Base-by-base conservation (phyloP, 2,888 invertebrate genomes). In the Adelognathus sp. region DNA sequence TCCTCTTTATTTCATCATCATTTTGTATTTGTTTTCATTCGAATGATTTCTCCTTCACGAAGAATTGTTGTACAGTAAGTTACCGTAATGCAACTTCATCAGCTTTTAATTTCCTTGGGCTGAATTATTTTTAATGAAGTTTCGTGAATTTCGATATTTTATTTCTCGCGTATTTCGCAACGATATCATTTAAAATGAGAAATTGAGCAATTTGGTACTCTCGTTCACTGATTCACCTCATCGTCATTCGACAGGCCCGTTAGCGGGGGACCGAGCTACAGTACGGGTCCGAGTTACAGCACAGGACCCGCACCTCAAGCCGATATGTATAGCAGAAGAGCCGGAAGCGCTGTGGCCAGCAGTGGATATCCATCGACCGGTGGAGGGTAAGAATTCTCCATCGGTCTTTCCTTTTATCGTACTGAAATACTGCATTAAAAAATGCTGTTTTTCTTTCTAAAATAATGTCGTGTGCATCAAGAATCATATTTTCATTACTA, bases 351-450 rank as follows among this genome's bases (percentile, higher is more conserved):
- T 39, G 90, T 90, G 64, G 87, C 90, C 79, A 88, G 88, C 83
- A 86, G 88, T 79, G 90, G 89, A 82, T 90, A 90, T 84, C 90
- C 91, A 82, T 88, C 90, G 79, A 90, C 89, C 64, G 86, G 87
- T 84, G 90, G 89, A 85, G 90, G 90, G 91, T 91, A 81, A 87
- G 89, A n/a, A n/a, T n/a, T n/a, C n/a, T n/a, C n/a, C n/a, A n/a
- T n/a, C n/a, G n/a, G n/a, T n/a, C n/a, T n/a, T n/a, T n/a, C n/a
- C n/a, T n/a, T n/a, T n/a, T n/a, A n/a, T n/a, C n/a, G n/a, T n/a
- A n/a, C n/a, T n/a, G n/a, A n/a, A n/a, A n/a, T n/a, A n/a, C n/a
- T n/a, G n/a, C n/a, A n/a, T n/a, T n/a, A n/a, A n/a, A n/a, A n/a
- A n/a, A n/a, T n/a, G n/a, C n/a, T n/a, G n/a, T n/a, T n/a, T n/a